Evolutionary conservation across 2,888 invertebrate species (phyloP), one percentile per base, ranked within the genome.

Genomic region (Philaethria dido): DNA sequence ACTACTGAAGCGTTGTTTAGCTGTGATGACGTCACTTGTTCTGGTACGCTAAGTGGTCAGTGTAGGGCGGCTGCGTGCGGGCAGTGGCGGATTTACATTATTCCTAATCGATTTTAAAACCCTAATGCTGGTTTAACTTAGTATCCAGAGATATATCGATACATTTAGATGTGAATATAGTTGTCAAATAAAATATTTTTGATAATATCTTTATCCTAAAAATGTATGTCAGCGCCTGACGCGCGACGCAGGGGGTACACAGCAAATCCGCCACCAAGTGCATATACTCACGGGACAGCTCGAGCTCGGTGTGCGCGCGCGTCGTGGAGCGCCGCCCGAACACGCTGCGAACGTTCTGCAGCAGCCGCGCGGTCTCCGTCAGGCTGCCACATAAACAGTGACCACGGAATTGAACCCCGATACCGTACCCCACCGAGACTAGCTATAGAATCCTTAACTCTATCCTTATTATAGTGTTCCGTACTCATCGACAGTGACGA

Each of bases 301-400:
- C 98, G 87, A 98, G 95, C 90, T 98, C 98, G 93, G 95, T 94
- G 93, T 95, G 95, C 89, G 95, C 95, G 91, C 97, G 94, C 81
- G 96, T 94, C 90, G 95, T 93, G 74, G 96, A 95, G 86, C 96
- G 94, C 77, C 97, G 95, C 79, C 93, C 93, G 94, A 98, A 98
- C 88, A 98, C 98, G 94, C 96, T 97, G 93, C 97, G 96, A 78
- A 98, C 97, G 93, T 97, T 98, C 94, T 97, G 96, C 93, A 99
- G 96, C 87, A 99, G 95, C 82, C 98, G 95, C 89, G 98, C 98
- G 85, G 98, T 98, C 95, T 99, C 99, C 93, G 98, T 98, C 93
- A 98, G 96, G 96, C 98, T 98, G 96, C 88, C 86, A 85, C 86
- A 89, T 81, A 87, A 80, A 85, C 82, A 61, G 64, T 47, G 36